phyloP scores from a whole-genome alignment of 2,888 invertebrate species.

The Alloscopus bannaensis region DNA sequence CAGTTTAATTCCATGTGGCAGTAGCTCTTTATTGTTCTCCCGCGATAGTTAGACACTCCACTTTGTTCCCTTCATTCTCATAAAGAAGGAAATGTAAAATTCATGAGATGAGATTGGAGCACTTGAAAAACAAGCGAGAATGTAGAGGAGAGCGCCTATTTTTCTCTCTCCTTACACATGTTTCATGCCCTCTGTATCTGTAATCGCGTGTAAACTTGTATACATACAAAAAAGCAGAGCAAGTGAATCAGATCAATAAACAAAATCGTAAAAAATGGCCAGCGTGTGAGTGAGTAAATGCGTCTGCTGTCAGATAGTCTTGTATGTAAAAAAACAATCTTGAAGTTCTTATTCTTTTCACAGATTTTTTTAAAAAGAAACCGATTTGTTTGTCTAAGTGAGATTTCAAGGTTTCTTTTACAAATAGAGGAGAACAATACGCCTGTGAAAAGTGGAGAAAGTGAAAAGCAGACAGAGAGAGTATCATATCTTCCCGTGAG shows the following conservation, averaged over 20 bases:
- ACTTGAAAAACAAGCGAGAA: neutral
- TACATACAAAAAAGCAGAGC: neutral
- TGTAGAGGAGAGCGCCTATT: neutral
- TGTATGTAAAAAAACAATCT: no score
- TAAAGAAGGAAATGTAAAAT: constrained; percentile 43
- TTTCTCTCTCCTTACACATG: no score
- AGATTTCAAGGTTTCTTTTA: neutral
- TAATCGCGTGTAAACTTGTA: no score
- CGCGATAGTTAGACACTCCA: neutral
- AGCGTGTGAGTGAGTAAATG: no score
- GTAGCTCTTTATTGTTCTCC: constrained; percentile 5
- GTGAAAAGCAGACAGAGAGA: neutral
- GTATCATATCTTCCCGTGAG: no score
- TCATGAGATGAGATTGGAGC: constrained; percentile 51
- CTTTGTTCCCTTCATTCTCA: neutral
- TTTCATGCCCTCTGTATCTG: no score
- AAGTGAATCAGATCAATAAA: constrained; percentile 37
- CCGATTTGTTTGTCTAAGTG: no score
- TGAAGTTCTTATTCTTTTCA: no score
- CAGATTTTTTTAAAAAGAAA: no score
- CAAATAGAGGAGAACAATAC: no score
- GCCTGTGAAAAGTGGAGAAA: no score
- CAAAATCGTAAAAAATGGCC: constrained; percentile 15
- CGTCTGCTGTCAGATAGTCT: no score
- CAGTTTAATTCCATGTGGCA: constrained; percentile 1